A percentile compares a stretch with the other conserved stretches of the same genome.
Evolutionary conservation across 2,888 invertebrate genomes (phyloP).

Genomic region (Agonopterix heracliana): DNA sequence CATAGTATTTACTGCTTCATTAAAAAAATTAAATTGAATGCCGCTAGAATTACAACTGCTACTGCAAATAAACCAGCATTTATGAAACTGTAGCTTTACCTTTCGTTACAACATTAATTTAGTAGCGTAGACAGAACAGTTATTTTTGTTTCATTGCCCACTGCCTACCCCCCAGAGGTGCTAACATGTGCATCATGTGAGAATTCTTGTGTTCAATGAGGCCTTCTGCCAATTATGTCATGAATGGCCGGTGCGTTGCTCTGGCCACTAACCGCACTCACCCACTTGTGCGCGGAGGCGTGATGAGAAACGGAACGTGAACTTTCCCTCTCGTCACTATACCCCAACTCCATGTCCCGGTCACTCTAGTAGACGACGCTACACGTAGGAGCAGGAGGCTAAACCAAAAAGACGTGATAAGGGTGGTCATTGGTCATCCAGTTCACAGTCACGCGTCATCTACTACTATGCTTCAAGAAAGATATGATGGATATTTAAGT

Average conservation of each 20-base stretch:
- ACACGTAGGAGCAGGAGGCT: slow-evolving; percentile 21
- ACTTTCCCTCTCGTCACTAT: slow-evolving; percentile 72
- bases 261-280: slow-evolving; percentile 66
- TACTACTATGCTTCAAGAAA: too few relatives aligned
- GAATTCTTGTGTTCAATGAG: slow-evolving; percentile 60
- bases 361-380: slow-evolving; percentile 13
- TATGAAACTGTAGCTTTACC: too few relatives aligned
- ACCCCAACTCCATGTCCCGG: slow-evolving; percentile 49
- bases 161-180: slow-evolving; percentile 28
- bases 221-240: slow-evolving; percentile 67
- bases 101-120: too few relatives aligned
- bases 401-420: not conserved
- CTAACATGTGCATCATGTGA: slow-evolving; percentile 43
- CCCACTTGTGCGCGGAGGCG: slow-evolving; percentile 67
- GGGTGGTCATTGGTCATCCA: not conserved
- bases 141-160: not conserved
- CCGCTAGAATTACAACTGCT: too few relatives aligned
- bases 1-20: too few relatives aligned
- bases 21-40: too few relatives aligned
- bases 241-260: slow-evolving; percentile 68
- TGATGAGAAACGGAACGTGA: slow-evolving; percentile 63
- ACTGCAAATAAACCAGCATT: too few relatives aligned
- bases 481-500: too few relatives aligned
- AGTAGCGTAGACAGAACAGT: too few relatives aligned
- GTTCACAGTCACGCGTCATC: not conserved